These are phyloP conservation scores for Beroe forskalii DNA, from an alignment of 37 sponge, comb jelly and placozoan genomes.

Conservation along the genomic window DNA sequence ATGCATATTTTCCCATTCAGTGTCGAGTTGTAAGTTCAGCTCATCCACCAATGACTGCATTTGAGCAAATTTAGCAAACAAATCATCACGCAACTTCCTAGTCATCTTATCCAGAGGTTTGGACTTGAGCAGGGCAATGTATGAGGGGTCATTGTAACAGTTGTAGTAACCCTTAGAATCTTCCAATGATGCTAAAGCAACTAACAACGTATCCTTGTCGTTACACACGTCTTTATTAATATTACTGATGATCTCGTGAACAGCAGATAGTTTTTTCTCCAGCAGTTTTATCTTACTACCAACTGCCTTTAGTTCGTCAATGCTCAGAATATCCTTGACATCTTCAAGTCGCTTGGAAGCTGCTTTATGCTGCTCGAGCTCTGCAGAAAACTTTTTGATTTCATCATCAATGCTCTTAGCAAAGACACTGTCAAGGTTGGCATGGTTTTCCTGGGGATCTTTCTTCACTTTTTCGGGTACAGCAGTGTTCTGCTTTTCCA, in stretches of 20 bases:
- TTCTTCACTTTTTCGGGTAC: conserved; percentile 24
- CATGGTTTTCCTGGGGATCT: conserved; percentile 24
- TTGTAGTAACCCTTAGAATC: conserved; percentile 34
- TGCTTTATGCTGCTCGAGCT: conserved; percentile 17
- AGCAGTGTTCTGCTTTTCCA: background rate
- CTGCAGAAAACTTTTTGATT: background rate
- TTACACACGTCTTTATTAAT: background rate
- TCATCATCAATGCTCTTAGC: conserved; percentile 43
- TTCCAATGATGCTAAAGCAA: conserved; percentile 27
- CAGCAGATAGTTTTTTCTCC: background rate
- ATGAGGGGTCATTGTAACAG: conserved; percentile 61
- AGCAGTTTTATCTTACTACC: background rate
- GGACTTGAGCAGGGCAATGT: conserved; percentile 36
- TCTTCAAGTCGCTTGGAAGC: conserved; percentile 1
- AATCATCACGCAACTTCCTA: background rate
- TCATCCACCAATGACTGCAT: conserved; percentile 41
- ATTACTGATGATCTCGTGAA: background rate
- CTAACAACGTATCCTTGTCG: conserved; percentile 49
- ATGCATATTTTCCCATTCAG: conserved; percentile 63
- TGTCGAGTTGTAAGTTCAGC: conserved; percentile 46
- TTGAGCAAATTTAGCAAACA: conserved; percentile 44
- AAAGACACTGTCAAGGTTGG: conserved; percentile 2
- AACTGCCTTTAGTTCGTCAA: conserved; percentile 5
- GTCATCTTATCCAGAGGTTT: conserved; percentile 62
- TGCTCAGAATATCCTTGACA: conserved; percentile 44